Conservation (phyloP, 64 coral and sea anemone genomes). For the Acropora yongei region DNA sequence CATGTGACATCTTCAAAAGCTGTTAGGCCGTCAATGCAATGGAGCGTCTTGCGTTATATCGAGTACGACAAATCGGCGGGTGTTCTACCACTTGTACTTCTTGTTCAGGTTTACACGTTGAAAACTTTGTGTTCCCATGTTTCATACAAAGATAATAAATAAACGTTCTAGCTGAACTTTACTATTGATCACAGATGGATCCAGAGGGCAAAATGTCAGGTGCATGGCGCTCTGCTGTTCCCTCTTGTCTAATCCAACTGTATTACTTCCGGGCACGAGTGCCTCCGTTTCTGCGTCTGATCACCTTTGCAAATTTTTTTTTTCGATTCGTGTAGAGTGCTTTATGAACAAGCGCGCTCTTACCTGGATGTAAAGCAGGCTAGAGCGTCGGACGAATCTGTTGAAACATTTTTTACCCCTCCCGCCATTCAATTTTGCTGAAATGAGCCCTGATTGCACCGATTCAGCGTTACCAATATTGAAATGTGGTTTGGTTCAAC, state of each 20-base stretch:
- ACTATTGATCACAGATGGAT: conserved; percentile 21
- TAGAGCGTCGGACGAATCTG: conserved; percentile 23
- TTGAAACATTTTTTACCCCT: conserved; percentile 31
- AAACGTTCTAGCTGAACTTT: conserved; percentile 9
- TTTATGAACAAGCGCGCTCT: conserved; percentile 8
- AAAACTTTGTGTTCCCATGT: conserved; percentile 19
- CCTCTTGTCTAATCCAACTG: conserved; percentile 18
- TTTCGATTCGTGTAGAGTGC: conserved; percentile 24
- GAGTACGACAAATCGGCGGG: conserved; percentile 18
- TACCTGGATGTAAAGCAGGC: conserved; percentile 29
- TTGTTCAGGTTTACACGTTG: conserved; percentile 11
- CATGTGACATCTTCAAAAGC: conserved; percentile 22
- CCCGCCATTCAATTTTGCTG: conserved; percentile 26
- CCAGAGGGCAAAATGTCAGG: conserved; percentile 21
- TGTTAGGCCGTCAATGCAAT: conserved; percentile 18
- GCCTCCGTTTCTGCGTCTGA: conserved; percentile 22
- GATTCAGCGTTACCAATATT: conserved; percentile 16
- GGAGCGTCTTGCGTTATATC: conserved; percentile 19
- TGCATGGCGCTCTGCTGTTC: conserved; percentile 22
- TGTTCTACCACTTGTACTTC: conserved; percentile 26
- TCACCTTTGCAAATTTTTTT: conserved; percentile 28
- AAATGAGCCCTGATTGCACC: conserved; percentile 7
- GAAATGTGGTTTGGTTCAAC: conserved; percentile 26
- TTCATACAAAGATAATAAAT: conserved; percentile 19
- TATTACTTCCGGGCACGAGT: conserved; percentile 23